A percentile compares a stretch with the other conserved stretches of the same genome.
Evolutionary conservation across 2,888 invertebrate genomes (phyloP).

Genomic region (Archips xylosteana): DNA sequence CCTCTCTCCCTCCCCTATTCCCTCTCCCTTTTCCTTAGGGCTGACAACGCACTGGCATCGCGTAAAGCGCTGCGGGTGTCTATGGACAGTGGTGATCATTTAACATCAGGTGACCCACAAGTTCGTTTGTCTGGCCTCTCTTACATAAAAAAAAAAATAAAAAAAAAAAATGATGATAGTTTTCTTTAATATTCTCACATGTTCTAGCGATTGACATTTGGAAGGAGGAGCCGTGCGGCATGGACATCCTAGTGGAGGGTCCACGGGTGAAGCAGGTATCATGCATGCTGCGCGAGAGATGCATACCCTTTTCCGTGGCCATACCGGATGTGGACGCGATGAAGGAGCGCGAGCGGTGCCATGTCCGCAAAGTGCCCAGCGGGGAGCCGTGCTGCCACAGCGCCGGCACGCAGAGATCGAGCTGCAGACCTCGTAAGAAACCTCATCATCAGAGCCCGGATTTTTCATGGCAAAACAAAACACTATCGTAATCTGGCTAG

Average conservation of each 20-base stretch:
- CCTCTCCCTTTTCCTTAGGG: too few relatives aligned
- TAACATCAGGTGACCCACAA: too few relatives aligned
- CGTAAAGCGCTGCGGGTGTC: too few relatives aligned
- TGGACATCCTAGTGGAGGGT: conserved; percentile 77
- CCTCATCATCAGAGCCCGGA: too few relatives aligned
- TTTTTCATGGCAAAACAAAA: too few relatives aligned
- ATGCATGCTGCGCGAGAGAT: conserved; percentile 69
- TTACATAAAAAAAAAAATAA: too few relatives aligned
- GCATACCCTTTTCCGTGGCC: conserved; percentile 70
- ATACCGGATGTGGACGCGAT: conserved; percentile 61
- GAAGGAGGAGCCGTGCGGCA: conserved; percentile 73
- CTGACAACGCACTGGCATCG: too few relatives aligned
- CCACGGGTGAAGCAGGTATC: conserved; percentile 63
- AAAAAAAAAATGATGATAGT: too few relatives aligned
- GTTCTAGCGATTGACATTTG: conserved; percentile 71
- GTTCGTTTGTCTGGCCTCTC: too few relatives aligned
- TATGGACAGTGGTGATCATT: too few relatives aligned
- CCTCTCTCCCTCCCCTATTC: too few relatives aligned
- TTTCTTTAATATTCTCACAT: neutral
- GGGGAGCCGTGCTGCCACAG: neutral
- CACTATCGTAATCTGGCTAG: too few relatives aligned
- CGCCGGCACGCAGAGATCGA: neutral
- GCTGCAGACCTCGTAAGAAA: neutral
- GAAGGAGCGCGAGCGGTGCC: conserved; percentile 55
- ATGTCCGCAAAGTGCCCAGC: conserved; percentile 7